Evolutionary conservation across 2,888 invertebrate species (phyloP), one percentile per base, ranked within the genome.

Genomic region (Tetramorium bicarinatum): DNA sequence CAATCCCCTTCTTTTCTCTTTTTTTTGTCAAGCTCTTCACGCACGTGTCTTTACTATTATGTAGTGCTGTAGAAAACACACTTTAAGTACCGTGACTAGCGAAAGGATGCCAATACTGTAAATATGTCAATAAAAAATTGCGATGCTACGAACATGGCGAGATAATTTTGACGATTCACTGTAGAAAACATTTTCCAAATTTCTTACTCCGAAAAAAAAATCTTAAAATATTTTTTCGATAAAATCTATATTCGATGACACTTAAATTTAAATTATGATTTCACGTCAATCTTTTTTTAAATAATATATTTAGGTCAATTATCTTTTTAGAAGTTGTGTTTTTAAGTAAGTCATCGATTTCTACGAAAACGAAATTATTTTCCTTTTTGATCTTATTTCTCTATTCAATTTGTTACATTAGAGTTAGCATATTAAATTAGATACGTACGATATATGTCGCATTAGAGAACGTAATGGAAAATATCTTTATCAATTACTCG

Each of bases 21-120:
- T 64, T 76, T 79, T 71, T 80, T 72, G 21, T 49, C 44, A 72
- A 80, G 21, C 59, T 72, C 47, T 49, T 38, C 47, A 80, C 47
- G 1, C 79, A 72, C 47, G 71, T 59, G 56, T 79, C 59, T 44
- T 59, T 47, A 34, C 71, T 71, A 59, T 80, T 72, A 61, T 72
- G 34, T 72, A 56, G 77, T 56, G 77, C 67, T 59, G 64, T 82
- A 82, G 82, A 85, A 86, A 85, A 82, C 81, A 66, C 54, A 71
- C 74, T 85, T 69, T 29, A 59, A 77, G 61, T 64, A 52, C 34
- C 64, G 49, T 56, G 66, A 59, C 84, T 61, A 69, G 75, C 79
- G 85, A 86, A 80, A 86, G 85, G 82, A 86, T 75, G 79, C 71
- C 75, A 64, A 56, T 69, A 59, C 66, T 52, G n/a, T 82, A 59